Percentiles rank a stretch among this genome's conserved stretches.
phyloP scores from a whole-genome alignment of 2,113 vertebrate species.

The Tursiops truncatus region DNA sequence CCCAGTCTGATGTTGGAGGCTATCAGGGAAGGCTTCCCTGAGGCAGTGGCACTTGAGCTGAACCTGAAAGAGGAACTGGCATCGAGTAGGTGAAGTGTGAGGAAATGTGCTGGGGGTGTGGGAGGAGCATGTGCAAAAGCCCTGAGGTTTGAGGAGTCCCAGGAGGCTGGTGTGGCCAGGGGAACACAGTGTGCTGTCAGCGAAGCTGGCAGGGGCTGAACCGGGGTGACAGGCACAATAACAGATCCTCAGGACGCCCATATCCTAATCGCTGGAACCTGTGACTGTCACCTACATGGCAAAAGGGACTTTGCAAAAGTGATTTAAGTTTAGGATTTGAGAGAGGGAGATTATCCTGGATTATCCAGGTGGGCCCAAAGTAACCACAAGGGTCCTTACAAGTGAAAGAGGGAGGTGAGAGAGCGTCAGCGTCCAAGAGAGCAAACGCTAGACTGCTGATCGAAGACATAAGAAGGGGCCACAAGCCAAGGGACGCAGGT shows the following conservation, averaged over 20 bases:
- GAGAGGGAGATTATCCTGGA: background rate
- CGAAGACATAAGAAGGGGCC: background rate
- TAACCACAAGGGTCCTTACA: background rate
- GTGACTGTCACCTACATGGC: background rate
- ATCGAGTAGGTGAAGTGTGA: background rate
- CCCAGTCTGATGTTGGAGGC: background rate
- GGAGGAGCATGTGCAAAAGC: background rate
- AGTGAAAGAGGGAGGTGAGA: background rate
- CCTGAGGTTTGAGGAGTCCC: background rate
- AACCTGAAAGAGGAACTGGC: background rate
- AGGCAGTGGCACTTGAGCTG: background rate
- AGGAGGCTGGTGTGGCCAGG: background rate
- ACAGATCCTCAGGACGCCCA: background rate
- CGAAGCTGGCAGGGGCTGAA: background rate
- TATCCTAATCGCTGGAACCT: background rate
- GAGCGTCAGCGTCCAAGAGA: background rate
- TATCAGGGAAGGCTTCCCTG: background rate
- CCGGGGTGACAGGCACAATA: fast-evolving
- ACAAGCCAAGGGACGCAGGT: background rate
- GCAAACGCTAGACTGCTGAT: background rate
- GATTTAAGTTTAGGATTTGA: background rate
- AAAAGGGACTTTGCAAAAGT: background rate
- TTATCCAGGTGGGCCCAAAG: too few species aligned
- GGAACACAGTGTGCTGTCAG: too few species aligned
- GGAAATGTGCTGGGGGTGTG: background rate